phyloP scores from a whole-genome alignment of 2,888 invertebrate species.

The Synergus japonicus region DNA sequence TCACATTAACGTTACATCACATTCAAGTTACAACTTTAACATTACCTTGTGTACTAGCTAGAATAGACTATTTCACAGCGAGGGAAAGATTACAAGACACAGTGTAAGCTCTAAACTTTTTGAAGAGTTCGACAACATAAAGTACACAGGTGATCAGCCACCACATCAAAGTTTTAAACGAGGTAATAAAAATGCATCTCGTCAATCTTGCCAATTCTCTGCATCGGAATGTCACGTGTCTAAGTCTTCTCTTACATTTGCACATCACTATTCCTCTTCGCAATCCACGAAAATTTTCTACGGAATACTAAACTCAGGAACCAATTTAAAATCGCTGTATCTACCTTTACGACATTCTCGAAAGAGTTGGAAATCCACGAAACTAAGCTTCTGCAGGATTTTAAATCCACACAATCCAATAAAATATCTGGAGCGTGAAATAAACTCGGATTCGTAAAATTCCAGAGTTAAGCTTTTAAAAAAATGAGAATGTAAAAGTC shows the following conservation, averaged over 20 bases:
- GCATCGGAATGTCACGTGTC: background rate
- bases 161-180: constrained; percentile 8
- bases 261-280: constrained; percentile 15
- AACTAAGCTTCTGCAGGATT: background rate
- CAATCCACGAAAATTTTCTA: background rate
- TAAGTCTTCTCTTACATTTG: background rate
- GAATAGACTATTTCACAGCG: background rate
- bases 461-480: constrained; percentile 7
- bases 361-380: background rate
- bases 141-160: background rate
- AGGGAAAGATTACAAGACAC: background rate
- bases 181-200: background rate
- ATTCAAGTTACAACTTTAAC: constrained; percentile 4
- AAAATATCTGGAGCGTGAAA: constrained; percentile 29
- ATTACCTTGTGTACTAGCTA: background rate
- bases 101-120: background rate
- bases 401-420: constrained; percentile 9
- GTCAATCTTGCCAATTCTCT: background rate
- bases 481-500: constrained; percentile 10
- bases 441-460: constrained; percentile 29
- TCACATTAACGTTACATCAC: constrained; percentile 35
- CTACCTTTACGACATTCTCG: background rate
- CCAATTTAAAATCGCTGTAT: constrained; percentile 6
- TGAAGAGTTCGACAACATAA: background rate
- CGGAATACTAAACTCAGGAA: constrained; percentile 9